Base-by-base conservation (phyloP, 2,797 vertebrate genomes). In the Ctenosaura bakeri region DNA sequence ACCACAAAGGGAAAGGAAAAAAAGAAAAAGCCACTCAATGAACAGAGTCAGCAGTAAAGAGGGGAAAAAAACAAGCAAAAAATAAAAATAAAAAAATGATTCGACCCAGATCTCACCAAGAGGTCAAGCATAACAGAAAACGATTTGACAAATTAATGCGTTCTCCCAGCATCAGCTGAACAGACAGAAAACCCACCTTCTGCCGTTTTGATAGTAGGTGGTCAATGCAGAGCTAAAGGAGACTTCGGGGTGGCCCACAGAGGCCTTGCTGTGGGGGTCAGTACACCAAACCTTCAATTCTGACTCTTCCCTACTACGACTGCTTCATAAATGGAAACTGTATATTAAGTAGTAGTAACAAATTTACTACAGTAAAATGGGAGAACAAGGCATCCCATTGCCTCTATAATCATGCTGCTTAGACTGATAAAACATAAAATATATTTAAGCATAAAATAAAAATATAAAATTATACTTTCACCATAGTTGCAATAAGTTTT, bases 81-180 rank as follows among this genome's bases (percentile, higher is more conserved):
- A 78, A 18, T 50, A 50, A 78, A 46, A 78, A 50, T 26, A 76
- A 18, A n/a, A 35, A 76, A 26, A 56, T 20, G 71, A 90, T 84
- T 90, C 62, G 8, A 83, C 32, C 78, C 83, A 50, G 32, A 94
- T 92, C n/a, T 91, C 83, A 74, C 78, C 88, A 89, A 86, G 89
- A 77, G 88, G 90, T 93, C 94, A 93, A 91, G 89, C n/a, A 24
- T 59, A 86, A 74, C 52, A 88, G n/a, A 94, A 74, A 62, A 89
- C n/a, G 35, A 76, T 85, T 90, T 7, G 73, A 88, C 79, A 88
- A 90, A 85, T 83, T 77, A 81, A 0, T 86, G 92, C 69, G 86
- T 50, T 92, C 71, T 88, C 81, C 59, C 24, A 62, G 66, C 71
- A 93, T 92, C 88, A 92, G 90, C 90, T 18, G 69, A 89, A 88